Evolutionary conservation across 2,888 invertebrate species (phyloP), one percentile per base, ranked within the genome.

Genomic region (Sisyra terminalis): DNA sequence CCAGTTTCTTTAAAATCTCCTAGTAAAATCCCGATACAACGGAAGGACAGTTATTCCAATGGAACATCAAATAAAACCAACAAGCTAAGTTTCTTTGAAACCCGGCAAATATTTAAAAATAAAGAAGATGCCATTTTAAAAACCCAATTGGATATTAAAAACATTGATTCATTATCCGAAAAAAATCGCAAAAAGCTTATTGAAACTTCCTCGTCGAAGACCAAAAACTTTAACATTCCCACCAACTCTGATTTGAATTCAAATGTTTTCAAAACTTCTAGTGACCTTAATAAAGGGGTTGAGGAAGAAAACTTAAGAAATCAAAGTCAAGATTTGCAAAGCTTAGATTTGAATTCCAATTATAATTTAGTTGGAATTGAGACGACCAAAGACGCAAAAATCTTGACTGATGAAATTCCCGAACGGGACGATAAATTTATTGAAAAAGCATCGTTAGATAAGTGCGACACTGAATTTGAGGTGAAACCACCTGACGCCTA

Each of bases 401-500:
- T 36, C 10, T 40, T 32, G 8, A 46, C 13, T 8, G 18, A 39
- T 10, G 39, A 39, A 37, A 42, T n/a, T 3, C 39, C 32, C 30
- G 39, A 45, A 42, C 34, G 40, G 10, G 29, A 24, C 13, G 24
- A 29, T 13, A 29, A 6, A 39, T 13, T 13, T 9, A 29, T 7
- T 11, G 29, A 39, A 29, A 24, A 7, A n/a, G n/a, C 13, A 29
- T 13, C 24, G 5, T 31, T 13, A 3, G 38, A 38, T 10, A 10
- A 17, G 13, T 18, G 9, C 4, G 38, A 40, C 7, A 11, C 14
- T 40, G 40, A 40, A 15, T 7, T 29, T 10, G 17, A 3, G 2
- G 10, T n/a, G n/a, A 41, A 47, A 43, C 47, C 45, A 13, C 43
- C 45, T 3, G 57, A 58, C 55, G 59, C 56, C 17, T 58, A 59